Evolutionary conservation across 2,797 vertebrate genomes (phyloP), one percentile per base, ranked within the genome.

Genomic region (Philypnodon macrostomus): DNA sequence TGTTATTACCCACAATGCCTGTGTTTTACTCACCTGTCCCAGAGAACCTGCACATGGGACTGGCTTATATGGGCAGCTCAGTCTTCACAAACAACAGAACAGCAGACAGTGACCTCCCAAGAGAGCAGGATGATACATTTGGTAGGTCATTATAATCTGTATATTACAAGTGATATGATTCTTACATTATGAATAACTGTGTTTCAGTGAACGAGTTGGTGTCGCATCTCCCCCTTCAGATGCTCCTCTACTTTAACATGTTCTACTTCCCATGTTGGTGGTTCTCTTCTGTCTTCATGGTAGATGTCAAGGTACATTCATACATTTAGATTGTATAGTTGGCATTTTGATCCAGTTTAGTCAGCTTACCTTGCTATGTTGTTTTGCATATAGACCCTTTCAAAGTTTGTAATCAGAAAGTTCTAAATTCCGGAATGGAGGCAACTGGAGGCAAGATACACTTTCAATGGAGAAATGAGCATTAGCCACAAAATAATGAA

Each of bases 181-280:
- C n/a, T n/a, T n/a, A n/a, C n/a, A n/a, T n/a, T n/a, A n/a, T n/a
- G n/a, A n/a, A 16, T 27, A 8, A 33, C 58, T 60, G 3, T 42
- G 15, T 73, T 64, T 10, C 70, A 80, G 45, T 57, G 89, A 87
- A 75, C 0, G 73, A 88, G 49, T 60, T 89, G 69, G 77, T 88
- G 13, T 87, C 91, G 41, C 86, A 89, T 65, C 88, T 96, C 16
- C 91, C 91, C 0, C 90, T 96, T 10, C 93, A 96, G 84, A 91
- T 94, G 89, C 79, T 92, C 35, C 86, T 96, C 6, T 94, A 93
- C 77, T 96, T 96, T 84, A 93, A 93, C 4, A 67, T 66, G 66
- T 89, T 85, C 73, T 95, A 87, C 65, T 92, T 92, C 35, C 93
- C 91, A 0, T 90, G 88, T 23, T 95, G 94, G 93, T 92, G 86